Conservation (phyloP, 2,797 vertebrate species). For the Bradypodion ventrale region DNA sequence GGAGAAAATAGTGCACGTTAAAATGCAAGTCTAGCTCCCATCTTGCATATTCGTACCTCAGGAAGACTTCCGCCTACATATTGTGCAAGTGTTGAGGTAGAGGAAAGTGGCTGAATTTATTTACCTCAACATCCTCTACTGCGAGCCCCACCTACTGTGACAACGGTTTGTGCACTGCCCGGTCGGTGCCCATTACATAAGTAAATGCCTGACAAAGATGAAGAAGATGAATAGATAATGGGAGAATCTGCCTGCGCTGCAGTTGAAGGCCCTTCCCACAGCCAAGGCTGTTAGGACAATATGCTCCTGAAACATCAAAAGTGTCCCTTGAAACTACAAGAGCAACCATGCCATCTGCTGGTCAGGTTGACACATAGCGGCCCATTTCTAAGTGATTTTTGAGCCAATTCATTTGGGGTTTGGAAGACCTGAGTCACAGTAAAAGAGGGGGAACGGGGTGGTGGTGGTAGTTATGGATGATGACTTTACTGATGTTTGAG, state of each 20-base stretch:
- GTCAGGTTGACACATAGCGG: not conserved
- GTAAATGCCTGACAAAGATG: not conserved
- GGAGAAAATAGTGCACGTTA: not conserved
- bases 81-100: not conserved
- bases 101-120: not conserved
- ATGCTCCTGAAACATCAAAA: not conserved
- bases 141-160: not conserved
- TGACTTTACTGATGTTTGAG: not conserved
- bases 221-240: not conserved
- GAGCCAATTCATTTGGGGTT: not conserved
- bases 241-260: conserved; percentile 1
- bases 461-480: too few relatives aligned
- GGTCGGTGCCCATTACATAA: conserved; percentile 19
- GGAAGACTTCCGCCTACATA: not conserved
- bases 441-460: not conserved
- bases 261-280: not conserved
- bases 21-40: not conserved
- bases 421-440: not conserved
- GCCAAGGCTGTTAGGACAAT: conserved; percentile 1
- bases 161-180: not conserved
- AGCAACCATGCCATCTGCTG: conserved; percentile 31
- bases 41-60: too few relatives aligned
- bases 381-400: not conserved
- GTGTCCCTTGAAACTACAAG: not conserved
- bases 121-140: not conserved